These are phyloP conservation scores for Drosophila repleta DNA, from an alignment of 1,140 invertebrate genomes.

Conservation along the genomic window DNA sequence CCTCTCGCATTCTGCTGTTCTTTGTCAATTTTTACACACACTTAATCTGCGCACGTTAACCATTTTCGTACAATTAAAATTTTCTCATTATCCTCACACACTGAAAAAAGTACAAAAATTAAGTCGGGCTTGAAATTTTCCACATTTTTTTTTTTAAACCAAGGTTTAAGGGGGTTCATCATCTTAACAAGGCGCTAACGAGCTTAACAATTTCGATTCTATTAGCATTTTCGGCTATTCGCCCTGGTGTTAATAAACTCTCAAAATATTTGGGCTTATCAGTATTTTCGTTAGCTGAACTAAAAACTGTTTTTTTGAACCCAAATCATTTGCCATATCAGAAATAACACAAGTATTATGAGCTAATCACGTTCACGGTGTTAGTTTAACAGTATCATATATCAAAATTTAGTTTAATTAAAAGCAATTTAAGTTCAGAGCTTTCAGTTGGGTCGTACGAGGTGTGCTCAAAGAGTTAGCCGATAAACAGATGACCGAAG, in stretches of 20 bases:
- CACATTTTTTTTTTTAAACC: constrained; percentile 18
- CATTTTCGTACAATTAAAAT: not conserved
- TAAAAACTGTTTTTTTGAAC: not conserved
- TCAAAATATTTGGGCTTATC: not conserved
- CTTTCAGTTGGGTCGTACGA: too few species aligned
- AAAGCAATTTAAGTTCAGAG: too few species aligned
- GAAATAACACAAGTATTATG: constrained; percentile 35
- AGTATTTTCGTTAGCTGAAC: not conserved
- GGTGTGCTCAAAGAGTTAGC: too few species aligned
- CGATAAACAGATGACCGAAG: too few species aligned
- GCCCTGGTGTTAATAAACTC: constrained; percentile 28
- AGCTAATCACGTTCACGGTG: constrained; percentile 15
- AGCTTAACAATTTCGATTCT: constrained; percentile 23
- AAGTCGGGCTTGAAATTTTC: constrained; percentile 43
- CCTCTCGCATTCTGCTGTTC: constrained; percentile 43
- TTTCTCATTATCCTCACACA: constrained; percentile 21
- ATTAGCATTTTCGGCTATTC: constrained; percentile 3
- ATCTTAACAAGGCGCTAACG: constrained; percentile 37
- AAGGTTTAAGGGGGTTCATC: constrained; percentile 42
- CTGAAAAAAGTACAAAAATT: constrained; percentile 59
- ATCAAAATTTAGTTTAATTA: not conserved
- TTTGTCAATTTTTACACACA: constrained; percentile 64
- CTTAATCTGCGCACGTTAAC: constrained; percentile 65
- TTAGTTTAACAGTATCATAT: constrained; percentile 4
- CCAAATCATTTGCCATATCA: constrained; percentile 1